Evolutionary conservation across 2,113 vertebrate species (phyloP).

Genomic region (Entomyzon cyanotis): DNA sequence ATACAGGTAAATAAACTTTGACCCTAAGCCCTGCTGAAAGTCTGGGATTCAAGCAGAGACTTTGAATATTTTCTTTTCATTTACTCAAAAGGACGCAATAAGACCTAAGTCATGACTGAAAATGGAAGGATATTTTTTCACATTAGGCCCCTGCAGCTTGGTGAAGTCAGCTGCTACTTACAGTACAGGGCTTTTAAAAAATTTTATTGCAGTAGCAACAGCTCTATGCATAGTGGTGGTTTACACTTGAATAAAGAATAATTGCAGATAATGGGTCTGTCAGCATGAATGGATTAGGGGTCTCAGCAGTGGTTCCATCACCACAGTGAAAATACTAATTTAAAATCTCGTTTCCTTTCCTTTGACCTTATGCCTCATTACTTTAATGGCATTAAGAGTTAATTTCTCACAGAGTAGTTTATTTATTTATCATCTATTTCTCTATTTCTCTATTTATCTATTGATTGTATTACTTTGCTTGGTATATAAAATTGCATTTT

Average conservation of each 20-base stretch:
- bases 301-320: slow-evolving; percentile 57
- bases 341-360: slow-evolving; percentile 28
- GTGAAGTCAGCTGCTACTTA: neutral
- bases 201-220: slow-evolving; percentile 28
- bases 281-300: slow-evolving; percentile 62
- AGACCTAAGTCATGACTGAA: neutral
- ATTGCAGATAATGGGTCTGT: slow-evolving; percentile 70
- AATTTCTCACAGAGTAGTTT: neutral
- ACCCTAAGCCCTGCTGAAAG: neutral
- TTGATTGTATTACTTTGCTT: neutral
- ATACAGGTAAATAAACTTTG: neutral
- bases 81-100: neutral
- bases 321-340: slow-evolving; percentile 62
- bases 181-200: neutral
- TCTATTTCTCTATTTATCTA: neutral
- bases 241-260: slow-evolving; percentile 70
- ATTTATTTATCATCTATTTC: neutral
- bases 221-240: slow-evolving; percentile 28
- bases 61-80: neutral
- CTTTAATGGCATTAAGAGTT: slow-evolving; percentile 53
- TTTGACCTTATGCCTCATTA: slow-evolving; percentile 62
- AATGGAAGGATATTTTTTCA: neutral
- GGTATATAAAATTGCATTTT: neutral
- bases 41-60: neutral
- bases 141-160: neutral